These are phyloP conservation scores for Piliocolobus tephrosceles DNA, from an alignment of 2,113 vertebrate species.

Conservation along the genomic window DNA sequence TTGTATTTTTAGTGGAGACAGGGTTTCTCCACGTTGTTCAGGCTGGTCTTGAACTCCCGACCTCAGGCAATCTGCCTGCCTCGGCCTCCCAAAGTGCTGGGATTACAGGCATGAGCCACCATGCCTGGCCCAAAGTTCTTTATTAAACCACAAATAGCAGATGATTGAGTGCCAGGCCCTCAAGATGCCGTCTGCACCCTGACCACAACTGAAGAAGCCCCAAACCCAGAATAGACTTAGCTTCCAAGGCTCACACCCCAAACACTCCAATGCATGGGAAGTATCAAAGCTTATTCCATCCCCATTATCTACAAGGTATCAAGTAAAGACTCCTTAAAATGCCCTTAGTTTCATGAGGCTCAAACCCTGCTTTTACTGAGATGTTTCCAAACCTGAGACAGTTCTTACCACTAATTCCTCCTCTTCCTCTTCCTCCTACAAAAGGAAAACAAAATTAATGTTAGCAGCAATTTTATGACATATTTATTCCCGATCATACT, in stretches of 20 bases:
- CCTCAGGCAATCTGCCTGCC: no score
- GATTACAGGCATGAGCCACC: no score
- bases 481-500: background rate
- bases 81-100: no score
- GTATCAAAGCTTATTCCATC: background rate
- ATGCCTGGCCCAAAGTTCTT: background rate
- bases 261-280: background rate
- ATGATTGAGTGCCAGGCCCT: background rate
- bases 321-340: slow-evolving; percentile 37
- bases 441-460: slow-evolving; percentile 65
- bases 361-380: slow-evolving; percentile 26
- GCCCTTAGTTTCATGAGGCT: slow-evolving; percentile 5
- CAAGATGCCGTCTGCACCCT: background rate
- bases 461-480: slow-evolving; percentile 54
- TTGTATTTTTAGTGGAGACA: no score
- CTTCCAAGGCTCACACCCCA: background rate
- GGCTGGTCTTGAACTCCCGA: no score
- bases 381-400: background rate
- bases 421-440: slow-evolving; percentile 83
- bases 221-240: background rate
- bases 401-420: slow-evolving; percentile 85
- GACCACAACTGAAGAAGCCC: background rate
- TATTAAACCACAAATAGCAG: background rate
- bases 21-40: no score
- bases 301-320: slow-evolving; percentile 6